Conservation (phyloP, 2,113 vertebrate species). For the Apodemus speciosus region DNA sequence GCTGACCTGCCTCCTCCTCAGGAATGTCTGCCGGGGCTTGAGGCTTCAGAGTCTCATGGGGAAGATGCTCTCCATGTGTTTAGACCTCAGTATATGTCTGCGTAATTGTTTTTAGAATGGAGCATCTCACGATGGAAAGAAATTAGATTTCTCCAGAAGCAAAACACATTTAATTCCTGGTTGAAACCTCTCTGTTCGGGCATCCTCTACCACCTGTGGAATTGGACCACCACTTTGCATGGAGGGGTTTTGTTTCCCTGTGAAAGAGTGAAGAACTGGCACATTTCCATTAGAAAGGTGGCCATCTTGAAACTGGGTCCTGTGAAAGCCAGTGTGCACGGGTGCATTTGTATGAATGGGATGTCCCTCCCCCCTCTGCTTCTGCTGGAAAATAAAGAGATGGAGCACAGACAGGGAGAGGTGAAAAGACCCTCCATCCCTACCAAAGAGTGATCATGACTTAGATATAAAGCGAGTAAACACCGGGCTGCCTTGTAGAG, state of each 20-base stretch:
- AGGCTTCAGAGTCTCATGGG: not conserved
- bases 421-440: not conserved
- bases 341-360: not conserved
- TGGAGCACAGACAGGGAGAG: not conserved
- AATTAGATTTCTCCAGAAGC: conserved; percentile 1
- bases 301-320: not conserved
- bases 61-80: not conserved
- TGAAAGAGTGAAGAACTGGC: not conserved
- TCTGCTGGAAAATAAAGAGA: not conserved
- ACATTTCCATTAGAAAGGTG: not conserved
- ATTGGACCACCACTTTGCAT: not conserved
- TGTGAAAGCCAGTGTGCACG: not conserved
- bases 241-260: not conserved
- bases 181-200: not conserved
- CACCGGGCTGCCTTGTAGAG: not conserved
- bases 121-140: not conserved
- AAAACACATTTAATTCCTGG: not conserved
- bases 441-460: not conserved
- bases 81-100: not conserved
- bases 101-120: not conserved
- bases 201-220: not conserved
- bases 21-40: not conserved
- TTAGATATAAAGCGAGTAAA: not conserved
- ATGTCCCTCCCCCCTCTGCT: not conserved
- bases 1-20: not conserved